These are phyloP conservation scores for Synodontis membranacea DNA, from an alignment of 2,113 vertebrate genomes.

Conservation along the genomic window DNA sequence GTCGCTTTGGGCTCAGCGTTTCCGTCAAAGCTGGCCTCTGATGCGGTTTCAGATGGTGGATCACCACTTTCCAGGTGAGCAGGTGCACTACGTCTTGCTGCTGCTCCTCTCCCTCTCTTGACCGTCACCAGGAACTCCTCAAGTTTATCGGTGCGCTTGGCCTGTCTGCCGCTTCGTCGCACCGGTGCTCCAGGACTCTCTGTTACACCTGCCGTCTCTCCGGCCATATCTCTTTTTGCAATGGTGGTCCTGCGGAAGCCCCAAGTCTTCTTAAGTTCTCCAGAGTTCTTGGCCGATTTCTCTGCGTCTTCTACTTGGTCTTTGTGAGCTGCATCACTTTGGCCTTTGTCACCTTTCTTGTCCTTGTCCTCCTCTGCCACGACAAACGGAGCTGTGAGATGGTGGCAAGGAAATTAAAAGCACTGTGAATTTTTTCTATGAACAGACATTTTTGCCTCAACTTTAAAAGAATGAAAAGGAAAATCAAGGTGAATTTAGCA, in stretches of 20 bases:
- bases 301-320: slow-evolving; percentile 70
- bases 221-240: slow-evolving; percentile 83
- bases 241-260: slow-evolving; percentile 89
- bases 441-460: background rate
- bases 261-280: slow-evolving; percentile 89
- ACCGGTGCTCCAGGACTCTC: slow-evolving; percentile 77
- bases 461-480: background rate
- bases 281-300: slow-evolving; percentile 76
- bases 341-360: slow-evolving; percentile 66
- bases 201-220: slow-evolving; percentile 66
- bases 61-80: slow-evolving; percentile 82
- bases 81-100: slow-evolving; percentile 71
- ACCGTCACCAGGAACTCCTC: slow-evolving; percentile 92
- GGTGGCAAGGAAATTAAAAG: background rate
- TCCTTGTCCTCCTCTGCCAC: slow-evolving; percentile 69
- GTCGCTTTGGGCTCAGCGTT: slow-evolving; percentile 71
- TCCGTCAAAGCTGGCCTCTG: slow-evolving; percentile 91
- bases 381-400: slow-evolving; percentile 56
- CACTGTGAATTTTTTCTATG: background rate
- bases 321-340: slow-evolving; percentile 55
- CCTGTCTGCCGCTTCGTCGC: slow-evolving; percentile 88
- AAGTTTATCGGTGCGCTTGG: slow-evolving; percentile 89
- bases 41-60: slow-evolving; percentile 84
- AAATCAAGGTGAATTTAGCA: background rate
- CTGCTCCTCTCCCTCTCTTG: slow-evolving; percentile 73